Evolutionary conservation across 2,888 invertebrate genomes (phyloP).

Genomic region (Rosalia funebris): DNA sequence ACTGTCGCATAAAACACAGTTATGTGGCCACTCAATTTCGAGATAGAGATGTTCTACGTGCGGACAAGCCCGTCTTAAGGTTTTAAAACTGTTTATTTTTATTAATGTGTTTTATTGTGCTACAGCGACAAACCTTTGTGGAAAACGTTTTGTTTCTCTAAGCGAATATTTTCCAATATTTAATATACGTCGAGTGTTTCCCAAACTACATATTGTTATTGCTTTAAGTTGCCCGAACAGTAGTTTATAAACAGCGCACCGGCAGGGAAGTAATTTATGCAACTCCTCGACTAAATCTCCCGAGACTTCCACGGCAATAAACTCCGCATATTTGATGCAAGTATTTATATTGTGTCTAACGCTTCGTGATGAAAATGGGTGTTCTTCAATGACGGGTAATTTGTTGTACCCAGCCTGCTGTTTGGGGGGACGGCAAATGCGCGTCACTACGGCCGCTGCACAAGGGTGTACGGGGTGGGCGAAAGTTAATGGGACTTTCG

Average conservation of each 20-base stretch:
- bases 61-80: too few species aligned
- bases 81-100: too few species aligned
- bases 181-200: neutral
- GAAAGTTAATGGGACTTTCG: neutral
- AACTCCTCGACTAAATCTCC: constrained; percentile 37
- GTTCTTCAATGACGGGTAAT: constrained; percentile 43
- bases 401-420: constrained; percentile 29
- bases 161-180: neutral
- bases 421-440: constrained; percentile 3
- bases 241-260: constrained; percentile 33
- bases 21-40: too few species aligned
- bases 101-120: too few species aligned
- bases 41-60: too few species aligned
- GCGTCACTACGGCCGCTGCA: constrained; percentile 25
- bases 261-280: constrained; percentile 34
- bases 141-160: neutral
- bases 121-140: too few species aligned
- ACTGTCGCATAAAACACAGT: too few species aligned
- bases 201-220: neutral
- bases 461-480: constrained; percentile 27
- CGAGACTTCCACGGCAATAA: constrained; percentile 39
- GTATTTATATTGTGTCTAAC: constrained; percentile 45
- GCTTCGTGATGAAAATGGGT: constrained; percentile 44
- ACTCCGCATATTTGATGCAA: constrained; percentile 45
- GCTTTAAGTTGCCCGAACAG: constrained; percentile 14